A percentile compares a stretch with the other conserved stretches of the same genome.
These are phyloP conservation scores for Hyla sarda DNA, from an alignment of 2,113 vertebrate genomes.

Conservation along the genomic window DNA sequence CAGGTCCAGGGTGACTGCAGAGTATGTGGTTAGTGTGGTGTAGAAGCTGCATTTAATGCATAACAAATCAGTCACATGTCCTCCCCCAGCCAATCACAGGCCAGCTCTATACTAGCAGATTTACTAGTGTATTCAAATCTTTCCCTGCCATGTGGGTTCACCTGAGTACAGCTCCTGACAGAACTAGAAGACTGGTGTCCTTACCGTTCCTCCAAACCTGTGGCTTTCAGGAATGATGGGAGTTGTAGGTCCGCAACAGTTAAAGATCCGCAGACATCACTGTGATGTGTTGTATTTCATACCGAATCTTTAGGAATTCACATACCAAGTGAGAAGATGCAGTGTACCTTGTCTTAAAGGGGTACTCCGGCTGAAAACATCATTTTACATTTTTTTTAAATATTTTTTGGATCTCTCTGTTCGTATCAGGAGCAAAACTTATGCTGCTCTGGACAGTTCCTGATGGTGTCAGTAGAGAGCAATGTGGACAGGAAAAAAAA, in stretches of 20 bases:
- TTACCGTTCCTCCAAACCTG: not conserved
- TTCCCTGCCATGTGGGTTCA: conserved; percentile 8
- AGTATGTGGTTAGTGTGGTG: not conserved
- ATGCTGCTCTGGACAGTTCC: too few relatives aligned
- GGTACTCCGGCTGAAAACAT: too few relatives aligned
- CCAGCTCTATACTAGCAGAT: not conserved
- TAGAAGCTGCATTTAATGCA: conserved; percentile 32
- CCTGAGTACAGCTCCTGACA: not conserved
- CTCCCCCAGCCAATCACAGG: not conserved
- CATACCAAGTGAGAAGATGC: too few relatives aligned
- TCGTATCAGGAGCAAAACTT: too few relatives aligned
- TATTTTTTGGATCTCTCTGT: too few relatives aligned
- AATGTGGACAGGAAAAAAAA: too few relatives aligned
- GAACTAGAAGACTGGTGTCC: not conserved
- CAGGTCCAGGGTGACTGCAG: conserved; percentile 8
- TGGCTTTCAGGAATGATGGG: not conserved
- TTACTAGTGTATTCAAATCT: not conserved
- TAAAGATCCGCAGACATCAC: not conserved
- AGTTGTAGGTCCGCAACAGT: not conserved
- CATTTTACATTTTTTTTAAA: too few relatives aligned
- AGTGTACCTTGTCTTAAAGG: too few relatives aligned
- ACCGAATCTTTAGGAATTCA: too few relatives aligned
- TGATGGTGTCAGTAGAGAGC: too few relatives aligned
- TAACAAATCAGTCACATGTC: conserved; percentile 15
- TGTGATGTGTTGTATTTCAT: too few relatives aligned